Base-by-base conservation (phyloP, 1,140 invertebrate genomes). In the Drosophila mojavensis region DNA sequence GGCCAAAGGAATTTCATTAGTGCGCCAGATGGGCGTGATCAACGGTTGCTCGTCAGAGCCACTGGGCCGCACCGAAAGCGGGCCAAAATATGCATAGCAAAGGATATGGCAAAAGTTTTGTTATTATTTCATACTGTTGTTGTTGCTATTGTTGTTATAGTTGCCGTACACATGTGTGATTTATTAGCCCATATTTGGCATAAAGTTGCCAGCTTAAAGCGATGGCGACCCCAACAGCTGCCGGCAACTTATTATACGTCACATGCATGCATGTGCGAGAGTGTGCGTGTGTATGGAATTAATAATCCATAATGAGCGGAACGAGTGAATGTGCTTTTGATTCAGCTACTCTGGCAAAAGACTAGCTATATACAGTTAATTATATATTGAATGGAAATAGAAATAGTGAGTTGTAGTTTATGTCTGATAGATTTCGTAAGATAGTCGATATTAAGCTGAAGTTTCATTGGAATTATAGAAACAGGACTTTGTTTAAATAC, bases 271-370 rank as follows among this genome's bases (percentile, higher is more conserved):
- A n/a, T 50, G 17, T 47, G 60, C 41, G n/a, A 20, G 56, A 26
- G 30, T 54, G 30, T 53, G 50, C 45, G 30, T 72, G 62, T 65
- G 69, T 56, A 64, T 45, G 45, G 64, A 60, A 69, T 86, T 82
- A 82, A 82, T 82, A 79, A 67, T 76, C 68, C 59, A 65, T 80
- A 81, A 86, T 81, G 79, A 86, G 83, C 63, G 59, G 62, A 48
- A 81, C 64, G 53, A 63, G 55, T 55, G 50, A 68, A 60, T 60
- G 51, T 56, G 51, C 53, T 20, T 63, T 78, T 81, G 65, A 81
- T 85, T 78, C 59, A 56, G 63, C 63, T 67, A 59, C 73, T 69
- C n/a, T 48, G 41, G 33, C 45, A 9, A 13, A 39, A 33, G 9
- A 10, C 0, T 9, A 33, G 6, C 6, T 33, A 17, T 33, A 5